Base-by-base conservation (phyloP, 2,888 invertebrate genomes). In the Panzeria rudis region DNA sequence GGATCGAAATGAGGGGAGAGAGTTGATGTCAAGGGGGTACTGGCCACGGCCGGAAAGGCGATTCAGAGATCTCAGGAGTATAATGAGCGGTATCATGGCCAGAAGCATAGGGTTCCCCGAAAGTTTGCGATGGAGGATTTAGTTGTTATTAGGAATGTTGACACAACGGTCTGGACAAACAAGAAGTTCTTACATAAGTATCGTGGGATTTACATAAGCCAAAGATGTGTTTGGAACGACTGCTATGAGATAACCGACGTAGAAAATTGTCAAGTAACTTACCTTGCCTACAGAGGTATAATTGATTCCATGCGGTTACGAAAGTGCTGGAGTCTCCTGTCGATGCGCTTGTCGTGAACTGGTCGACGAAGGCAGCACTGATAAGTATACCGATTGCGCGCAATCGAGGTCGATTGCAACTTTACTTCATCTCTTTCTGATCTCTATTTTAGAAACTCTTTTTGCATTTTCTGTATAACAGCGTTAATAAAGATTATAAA, bases 111-210 rank as follows among this genome's bases (percentile, higher is more conserved):
- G 9, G 2, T 1, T 9, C n/a, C 54, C 3, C 38, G 41, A 8
- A n/a, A 23, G 7, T 75, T 75, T 20, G 20, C 25, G 3, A 11
- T 6, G n/a, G 75, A 54, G 9, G 75, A 76, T 54, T 17, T 76
- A 8, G 75, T 76, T 4, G 64, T 56, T 3, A 50, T 64, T 2
- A 76, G 13, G 41, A 76, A 75, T 15, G 75, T 75, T 4, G 64
- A 75, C 38, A 76, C 75, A 6, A 52, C 54, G 7, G 35, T 47
- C 0, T 64, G 64, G 3, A 13, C 29, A 2, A 76, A 76, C 13
- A 76, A 76, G 52, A 76, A 66, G 38, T 41, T 75, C 2, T 3
- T 75, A 4, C 52, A 47, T 11, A 76, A 56, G 7, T 76, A 25
- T 13, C 20, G 29, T 13, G 75, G 64, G 11, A 64, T 64, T 3